Evolutionary conservation across 2,888 invertebrate genomes (phyloP), one percentile per base, ranked within the genome.

Genomic region (Eristalis intricaria): DNA sequence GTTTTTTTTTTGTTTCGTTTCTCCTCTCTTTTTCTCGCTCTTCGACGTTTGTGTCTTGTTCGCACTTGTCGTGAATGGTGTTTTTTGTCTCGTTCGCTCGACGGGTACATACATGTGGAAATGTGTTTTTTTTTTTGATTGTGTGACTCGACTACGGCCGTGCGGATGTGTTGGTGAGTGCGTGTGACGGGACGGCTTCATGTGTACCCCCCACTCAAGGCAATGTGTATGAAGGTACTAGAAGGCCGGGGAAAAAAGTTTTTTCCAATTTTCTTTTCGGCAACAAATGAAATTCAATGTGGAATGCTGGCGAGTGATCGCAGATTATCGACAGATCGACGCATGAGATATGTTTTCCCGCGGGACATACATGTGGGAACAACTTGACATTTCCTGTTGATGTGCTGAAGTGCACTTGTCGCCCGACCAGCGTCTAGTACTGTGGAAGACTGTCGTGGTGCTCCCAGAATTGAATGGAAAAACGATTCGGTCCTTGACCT

Each of bases 1-100:
- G 50, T 77, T 35, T 70, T 64, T 70, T 40, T 65, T 78, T 60
- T 68, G 76, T 70, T 50, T 77, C 61, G 50, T 65, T 70, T 75
- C 40, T 43, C 56, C 58, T 38, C 64, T 64, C 35, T 35, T 29
- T 35, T 64, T 19, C 32, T 10, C 19, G 19, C 29, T 35, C n/a
- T 65, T 65, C 11, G 35, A 11, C 26, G 64, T 22, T 13, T n/a
- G 38, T 65, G 64, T 65, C 35, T 10, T 65, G 35, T 10, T 50
- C 50, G 50, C 50, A 50, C 50, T 50, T 50, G 50, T 50, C 50
- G 38, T 38, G 19, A 10, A 13, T 66, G 40, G 61, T 63, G 32
- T 40, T 70, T 35, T 56, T 10, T 8, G 11, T 50, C 10, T 68
- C 68, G 19, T 22, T 15, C 15, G 19, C 22, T 40, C 50, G 50